These are phyloP conservation scores for Zosterops hypoxanthus DNA, from an alignment of 2,113 vertebrate species.

Conservation along the genomic window DNA sequence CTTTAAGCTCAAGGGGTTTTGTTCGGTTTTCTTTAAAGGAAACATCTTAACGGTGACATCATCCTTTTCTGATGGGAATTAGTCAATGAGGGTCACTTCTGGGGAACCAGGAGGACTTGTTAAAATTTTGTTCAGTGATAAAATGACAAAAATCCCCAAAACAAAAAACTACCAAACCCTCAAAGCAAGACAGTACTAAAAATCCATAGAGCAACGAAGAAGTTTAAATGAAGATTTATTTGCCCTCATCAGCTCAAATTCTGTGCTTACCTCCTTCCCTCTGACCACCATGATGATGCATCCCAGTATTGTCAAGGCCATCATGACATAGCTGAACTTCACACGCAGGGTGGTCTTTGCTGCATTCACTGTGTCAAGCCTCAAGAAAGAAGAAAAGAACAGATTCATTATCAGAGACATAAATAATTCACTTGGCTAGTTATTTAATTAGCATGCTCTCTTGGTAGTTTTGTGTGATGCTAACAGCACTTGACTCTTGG, in stretches of 20 bases:
- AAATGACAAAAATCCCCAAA: neutral
- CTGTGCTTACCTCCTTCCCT: constrained; percentile 86
- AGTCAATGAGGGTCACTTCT: neutral
- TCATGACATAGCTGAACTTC: constrained; percentile 87
- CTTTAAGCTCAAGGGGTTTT: neutral
- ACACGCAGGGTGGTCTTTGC: constrained; percentile 86
- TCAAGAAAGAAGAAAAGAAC: constrained; percentile 47
- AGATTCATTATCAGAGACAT: neutral
- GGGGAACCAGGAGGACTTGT: neutral
- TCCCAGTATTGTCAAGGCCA: constrained; percentile 78
- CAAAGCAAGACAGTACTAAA: neutral
- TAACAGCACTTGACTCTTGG: neutral
- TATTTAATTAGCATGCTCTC: neutral
- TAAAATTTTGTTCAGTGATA: neutral
- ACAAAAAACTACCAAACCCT: neutral
- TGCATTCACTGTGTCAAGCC: constrained; percentile 84
- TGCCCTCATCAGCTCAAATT: neutral
- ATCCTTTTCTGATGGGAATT: neutral
- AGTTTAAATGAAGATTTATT: neutral
- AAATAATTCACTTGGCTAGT: neutral
- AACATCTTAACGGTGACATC: neutral
- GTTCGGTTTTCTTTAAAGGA: neutral
- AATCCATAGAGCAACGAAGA: neutral
- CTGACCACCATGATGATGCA: constrained; percentile 78
- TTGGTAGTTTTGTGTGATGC: neutral